Base-by-base conservation (phyloP, 1,140 invertebrate genomes). In the Bicyclus anynana region DNA sequence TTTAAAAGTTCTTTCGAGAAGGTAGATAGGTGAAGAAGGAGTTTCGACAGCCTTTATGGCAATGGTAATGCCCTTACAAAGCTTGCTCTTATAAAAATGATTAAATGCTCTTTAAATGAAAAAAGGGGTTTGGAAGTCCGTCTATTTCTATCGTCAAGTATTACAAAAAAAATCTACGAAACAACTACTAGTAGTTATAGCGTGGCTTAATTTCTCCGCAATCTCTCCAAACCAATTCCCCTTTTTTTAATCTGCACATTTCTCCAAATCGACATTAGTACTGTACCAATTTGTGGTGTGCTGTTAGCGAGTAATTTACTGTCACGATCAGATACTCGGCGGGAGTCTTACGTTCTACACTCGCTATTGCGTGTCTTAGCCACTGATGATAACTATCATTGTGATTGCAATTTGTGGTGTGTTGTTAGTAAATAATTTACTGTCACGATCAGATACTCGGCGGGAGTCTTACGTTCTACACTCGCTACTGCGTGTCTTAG, bases 231-330 rank as follows among this genome's bases (percentile, higher is more conserved):
- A 17, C 17, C 23, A 20, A 21, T 53, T 27, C 35, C 51, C 35
- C 38, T 40, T 53, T 29, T n/a, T 52, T 53, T 42, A 53, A 53
- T 53, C 51, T 23, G 37, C 33, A 53, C 48, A 40, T 42, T 38
- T 38, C 42, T 53, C 37, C 50, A 13, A 29, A 16, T 53, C 37
- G 38, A 17, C 21, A 53, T 23, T 53, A 53, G 38, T 53, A 42
- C 49, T 23, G 49, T 51, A 20, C 51, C 51, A 53, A 53, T 53
- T 42, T 27, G 21, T 26, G 35, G 20, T 27, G 21, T 18, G 37
- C 37, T 42, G 13, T 53, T 47, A 26, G 51, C 38, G 37, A 42
- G 37, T 53, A 53, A 53, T 42, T 42, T 26, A 27, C 51, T 53
- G 37, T 40, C 51, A 53, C 38, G 23, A 42, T 53, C 35, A 26